A percentile compares a stretch with the other conserved stretches of the same genome.
Evolutionary conservation across 1,140 invertebrate genomes (phyloP).

Genomic region (Drosophila novamexicana): DNA sequence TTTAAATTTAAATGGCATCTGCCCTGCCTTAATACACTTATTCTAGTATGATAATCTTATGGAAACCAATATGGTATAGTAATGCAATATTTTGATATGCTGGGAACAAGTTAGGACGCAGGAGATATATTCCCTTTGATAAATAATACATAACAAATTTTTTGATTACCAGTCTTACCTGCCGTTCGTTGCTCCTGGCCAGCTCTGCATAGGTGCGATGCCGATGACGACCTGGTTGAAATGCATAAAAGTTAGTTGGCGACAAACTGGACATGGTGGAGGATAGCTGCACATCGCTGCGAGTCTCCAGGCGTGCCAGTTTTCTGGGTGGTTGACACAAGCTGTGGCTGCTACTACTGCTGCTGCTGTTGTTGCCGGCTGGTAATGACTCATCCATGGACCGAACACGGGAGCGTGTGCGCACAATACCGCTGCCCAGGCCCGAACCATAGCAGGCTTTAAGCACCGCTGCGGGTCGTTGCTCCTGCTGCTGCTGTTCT

Average conservation of each 20-base stretch:
- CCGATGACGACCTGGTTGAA: conserved; percentile 60
- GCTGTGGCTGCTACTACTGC: conserved; percentile 13
- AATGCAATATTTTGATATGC: too few species aligned
- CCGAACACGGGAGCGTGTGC: conserved; percentile 41
- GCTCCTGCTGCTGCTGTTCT: conserved; percentile 22
- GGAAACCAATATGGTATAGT: too few species aligned
- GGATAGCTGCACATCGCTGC: neutral
- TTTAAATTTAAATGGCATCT: too few species aligned
- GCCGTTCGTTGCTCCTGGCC: conserved; percentile 1
- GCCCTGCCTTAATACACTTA: too few species aligned
- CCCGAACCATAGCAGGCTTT: neutral
- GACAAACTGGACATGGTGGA: conserved; percentile 43
- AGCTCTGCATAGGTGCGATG: conserved; percentile 63
- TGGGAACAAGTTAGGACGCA: too few species aligned
- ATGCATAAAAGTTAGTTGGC: conserved; percentile 59
- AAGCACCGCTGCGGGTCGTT: conserved; percentile 19
- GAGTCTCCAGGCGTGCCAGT: conserved; percentile 34
- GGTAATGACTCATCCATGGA: conserved; percentile 48
- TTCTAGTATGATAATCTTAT: too few species aligned
- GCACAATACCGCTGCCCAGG: conserved; percentile 18
- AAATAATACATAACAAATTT: neutral
- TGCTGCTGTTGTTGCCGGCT: conserved; percentile 1
- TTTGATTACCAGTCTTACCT: conserved; percentile 15
- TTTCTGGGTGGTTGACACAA: conserved; percentile 31
- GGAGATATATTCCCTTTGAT: too few species aligned